A percentile compares a stretch with the other conserved stretches of the same genome.
Evolutionary conservation across 2,797 vertebrate genomes (phyloP).

Genomic region (Myotis vivesi): DNA sequence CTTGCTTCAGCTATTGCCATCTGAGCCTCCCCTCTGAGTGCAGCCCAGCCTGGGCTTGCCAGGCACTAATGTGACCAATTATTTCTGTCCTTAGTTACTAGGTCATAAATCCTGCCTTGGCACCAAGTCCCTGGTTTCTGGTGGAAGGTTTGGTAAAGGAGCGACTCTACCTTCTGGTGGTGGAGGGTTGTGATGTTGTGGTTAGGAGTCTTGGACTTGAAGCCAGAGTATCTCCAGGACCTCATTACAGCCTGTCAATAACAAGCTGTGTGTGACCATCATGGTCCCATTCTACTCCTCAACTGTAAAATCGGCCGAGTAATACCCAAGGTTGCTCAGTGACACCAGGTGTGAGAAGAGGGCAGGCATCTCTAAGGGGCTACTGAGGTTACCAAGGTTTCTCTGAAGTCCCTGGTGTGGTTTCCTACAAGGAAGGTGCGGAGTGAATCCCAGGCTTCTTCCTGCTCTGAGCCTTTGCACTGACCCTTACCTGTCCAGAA

Average conservation of each 20-base stretch:
- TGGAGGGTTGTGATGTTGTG: neutral
- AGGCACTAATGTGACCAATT: constrained; percentile 72
- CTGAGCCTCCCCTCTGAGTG: neutral
- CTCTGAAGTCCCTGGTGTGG: neutral
- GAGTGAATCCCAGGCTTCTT: neutral
- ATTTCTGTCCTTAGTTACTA: constrained; percentile 77
- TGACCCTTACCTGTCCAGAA: neutral
- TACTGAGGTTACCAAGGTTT: neutral
- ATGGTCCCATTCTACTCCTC: neutral
- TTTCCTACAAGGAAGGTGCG: neutral
- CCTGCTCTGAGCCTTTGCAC: neutral
- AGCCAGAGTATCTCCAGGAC: neutral
- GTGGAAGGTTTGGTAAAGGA: constrained; percentile 51
- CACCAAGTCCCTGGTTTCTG: constrained; percentile 40
- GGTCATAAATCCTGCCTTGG: constrained; percentile 72
- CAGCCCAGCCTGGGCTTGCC: constrained; percentile 2
- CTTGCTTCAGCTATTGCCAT: constrained; percentile 52
- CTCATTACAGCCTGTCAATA: constrained; percentile 8
- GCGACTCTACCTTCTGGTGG: neutral
- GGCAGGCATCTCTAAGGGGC: neutral
- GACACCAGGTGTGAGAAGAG: neutral
- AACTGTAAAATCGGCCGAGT: neutral
- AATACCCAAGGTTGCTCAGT: neutral
- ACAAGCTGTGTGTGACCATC: neutral
- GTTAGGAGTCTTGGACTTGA: neutral